Conservation (phyloP, 1,140 invertebrate genomes). For the Cyphomyrmex costatus region DNA sequence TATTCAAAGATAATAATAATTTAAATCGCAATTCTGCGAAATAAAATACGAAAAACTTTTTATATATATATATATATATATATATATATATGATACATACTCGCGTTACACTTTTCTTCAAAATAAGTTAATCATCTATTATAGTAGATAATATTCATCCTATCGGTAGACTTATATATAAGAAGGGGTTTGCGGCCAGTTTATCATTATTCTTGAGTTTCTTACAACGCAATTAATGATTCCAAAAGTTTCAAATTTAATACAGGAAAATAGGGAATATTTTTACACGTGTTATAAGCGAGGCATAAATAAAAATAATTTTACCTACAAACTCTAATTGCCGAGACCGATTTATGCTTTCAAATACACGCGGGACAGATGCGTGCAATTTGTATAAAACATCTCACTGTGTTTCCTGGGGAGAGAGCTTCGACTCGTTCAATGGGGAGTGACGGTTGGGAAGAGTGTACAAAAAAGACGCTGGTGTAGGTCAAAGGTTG, state of each 20-base stretch:
- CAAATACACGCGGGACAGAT: constrained; percentile 64
- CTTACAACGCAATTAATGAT: not conserved
- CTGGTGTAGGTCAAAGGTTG: constrained; percentile 57
- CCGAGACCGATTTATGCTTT: not conserved
- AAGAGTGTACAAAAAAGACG: constrained; percentile 37
- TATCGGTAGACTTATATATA: constrained; percentile 42
- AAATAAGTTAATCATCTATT: no score
- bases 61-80: no score
- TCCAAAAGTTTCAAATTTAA: not conserved
- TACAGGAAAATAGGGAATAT: not conserved
- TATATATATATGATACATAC: no score
- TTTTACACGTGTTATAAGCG: constrained; percentile 1
- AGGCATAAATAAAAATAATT: not conserved
- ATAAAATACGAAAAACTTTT: not conserved
- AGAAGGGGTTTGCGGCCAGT: constrained; percentile 21
- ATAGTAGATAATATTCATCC: no score
- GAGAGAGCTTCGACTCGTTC: constrained; percentile 5
- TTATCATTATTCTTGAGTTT: constrained; percentile 18
- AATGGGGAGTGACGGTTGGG: not conserved
- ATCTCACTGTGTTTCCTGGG: constrained; percentile 31
- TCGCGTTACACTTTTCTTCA: no score
- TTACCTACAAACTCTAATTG: not conserved
- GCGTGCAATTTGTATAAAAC: constrained; percentile 34
- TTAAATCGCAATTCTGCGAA: not conserved
- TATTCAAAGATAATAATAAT: not conserved